phyloP scores from a whole-genome alignment of 35 echinoderm and acorn worm genomes.

The Heliocidaris tuberculata region DNA sequence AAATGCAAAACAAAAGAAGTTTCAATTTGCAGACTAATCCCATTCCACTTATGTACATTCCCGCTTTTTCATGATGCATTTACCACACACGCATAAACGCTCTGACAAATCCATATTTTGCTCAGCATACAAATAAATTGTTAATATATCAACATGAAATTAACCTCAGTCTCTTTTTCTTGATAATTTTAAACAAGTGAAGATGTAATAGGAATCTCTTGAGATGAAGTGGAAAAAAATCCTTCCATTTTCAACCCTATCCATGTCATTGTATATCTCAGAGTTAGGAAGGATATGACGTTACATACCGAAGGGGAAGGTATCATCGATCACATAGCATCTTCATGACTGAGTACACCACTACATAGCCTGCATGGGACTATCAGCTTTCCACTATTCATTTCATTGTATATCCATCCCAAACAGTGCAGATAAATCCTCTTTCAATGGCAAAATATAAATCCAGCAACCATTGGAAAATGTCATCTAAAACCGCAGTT shows the following conservation, averaged over 20 bases:
- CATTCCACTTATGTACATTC: neutral
- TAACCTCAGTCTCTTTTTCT: neutral
- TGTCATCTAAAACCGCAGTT: neutral
- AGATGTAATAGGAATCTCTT: neutral
- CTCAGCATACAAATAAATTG: neutral
- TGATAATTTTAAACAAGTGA: neutral
- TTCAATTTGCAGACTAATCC: neutral
- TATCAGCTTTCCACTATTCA: neutral
- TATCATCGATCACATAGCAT: neutral
- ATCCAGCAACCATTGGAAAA: neutral
- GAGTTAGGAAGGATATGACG: neutral
- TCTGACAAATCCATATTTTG: neutral
- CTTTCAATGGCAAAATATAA: neutral
- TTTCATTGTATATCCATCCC: conserved; percentile 8
- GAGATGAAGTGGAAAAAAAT: neutral
- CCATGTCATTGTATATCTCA: neutral
- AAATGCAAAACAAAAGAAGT: neutral
- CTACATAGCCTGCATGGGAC: neutral
- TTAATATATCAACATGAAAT: neutral
- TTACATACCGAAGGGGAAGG: neutral
- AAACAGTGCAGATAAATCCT: conserved; percentile 11
- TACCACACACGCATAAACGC: neutral
- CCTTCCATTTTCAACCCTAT: neutral
- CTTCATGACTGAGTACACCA: neutral
- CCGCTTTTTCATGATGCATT: neutral